Conservation (phyloP, 2,797 vertebrate genomes). For the Sebastes kiyomatsui region DNA sequence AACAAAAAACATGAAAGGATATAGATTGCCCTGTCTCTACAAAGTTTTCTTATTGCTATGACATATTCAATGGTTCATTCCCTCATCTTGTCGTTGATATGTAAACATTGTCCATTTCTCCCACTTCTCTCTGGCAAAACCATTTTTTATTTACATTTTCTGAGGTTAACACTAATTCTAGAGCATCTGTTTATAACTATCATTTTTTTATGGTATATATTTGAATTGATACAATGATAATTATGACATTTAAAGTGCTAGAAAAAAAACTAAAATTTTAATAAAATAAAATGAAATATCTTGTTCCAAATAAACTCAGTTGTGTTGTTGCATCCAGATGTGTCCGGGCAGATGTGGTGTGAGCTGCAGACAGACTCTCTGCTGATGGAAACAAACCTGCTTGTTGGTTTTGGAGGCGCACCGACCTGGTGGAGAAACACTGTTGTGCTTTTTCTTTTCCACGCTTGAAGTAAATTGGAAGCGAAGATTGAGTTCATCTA, state of each 20-base stretch:
- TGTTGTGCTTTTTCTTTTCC: constrained; percentile 60
- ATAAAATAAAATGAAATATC: neutral
- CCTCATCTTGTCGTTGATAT: too few species aligned
- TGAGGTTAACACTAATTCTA: neutral
- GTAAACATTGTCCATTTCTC: too few species aligned
- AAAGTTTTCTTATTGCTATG: too few species aligned
- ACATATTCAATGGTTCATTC: too few species aligned
- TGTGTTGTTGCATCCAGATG: neutral
- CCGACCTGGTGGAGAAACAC: constrained; percentile 11
- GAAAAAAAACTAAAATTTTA: neutral
- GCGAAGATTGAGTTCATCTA: constrained; percentile 86
- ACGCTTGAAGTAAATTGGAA: constrained; percentile 83
- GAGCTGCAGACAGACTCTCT: neutral
- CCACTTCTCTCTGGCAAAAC: too few species aligned
- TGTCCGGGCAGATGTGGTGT: neutral
- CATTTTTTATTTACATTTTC: neutral
- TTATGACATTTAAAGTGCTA: neutral
- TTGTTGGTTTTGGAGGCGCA: constrained; percentile 14
- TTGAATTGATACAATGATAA: neutral
- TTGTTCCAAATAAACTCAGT: neutral
- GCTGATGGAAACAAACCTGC: constrained; percentile 41
- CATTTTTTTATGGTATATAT: neutral
- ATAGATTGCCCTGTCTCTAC: too few species aligned
- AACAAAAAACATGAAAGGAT: too few species aligned
- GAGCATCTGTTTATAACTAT: neutral